Conservation (phyloP, 2,113 vertebrate genomes). For the Ammodytes marinus region DNA sequence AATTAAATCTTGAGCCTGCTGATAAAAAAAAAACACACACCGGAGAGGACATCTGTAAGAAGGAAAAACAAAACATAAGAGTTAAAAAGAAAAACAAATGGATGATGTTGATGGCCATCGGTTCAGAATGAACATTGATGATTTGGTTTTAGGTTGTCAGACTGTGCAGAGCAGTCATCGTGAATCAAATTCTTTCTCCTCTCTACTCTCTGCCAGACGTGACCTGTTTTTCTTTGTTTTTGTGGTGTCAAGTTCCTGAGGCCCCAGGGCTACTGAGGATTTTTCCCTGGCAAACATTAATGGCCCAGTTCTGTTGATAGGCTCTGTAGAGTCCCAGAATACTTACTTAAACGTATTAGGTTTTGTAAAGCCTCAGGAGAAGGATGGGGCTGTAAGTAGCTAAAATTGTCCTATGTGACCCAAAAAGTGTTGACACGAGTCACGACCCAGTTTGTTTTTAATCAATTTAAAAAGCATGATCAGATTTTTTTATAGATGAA, state of each 20-base stretch:
- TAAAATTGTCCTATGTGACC: background rate
- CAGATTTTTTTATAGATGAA: background rate
- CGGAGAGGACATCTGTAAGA: slow-evolving; percentile 15
- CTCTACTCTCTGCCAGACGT: slow-evolving; percentile 43
- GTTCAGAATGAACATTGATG: slow-evolving; percentile 38
- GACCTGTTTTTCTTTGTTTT: slow-evolving; percentile 51
- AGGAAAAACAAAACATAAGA: slow-evolving; percentile 5
- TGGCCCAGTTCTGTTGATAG: slow-evolving; percentile 57
- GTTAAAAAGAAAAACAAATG: background rate
- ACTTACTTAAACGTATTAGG: slow-evolving; percentile 46
- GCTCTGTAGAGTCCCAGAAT: slow-evolving; percentile 30
- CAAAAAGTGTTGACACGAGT: background rate
- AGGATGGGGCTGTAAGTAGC: slow-evolving; percentile 18
- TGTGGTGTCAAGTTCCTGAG: slow-evolving; percentile 70
- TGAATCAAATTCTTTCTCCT: slow-evolving; percentile 30
- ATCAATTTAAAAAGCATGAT: background rate
- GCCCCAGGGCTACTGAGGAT: slow-evolving; percentile 22
- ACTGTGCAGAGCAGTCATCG: slow-evolving; percentile 11
- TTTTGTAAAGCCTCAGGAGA: slow-evolving; percentile 26
- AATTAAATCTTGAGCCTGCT: slow-evolving; percentile 52
- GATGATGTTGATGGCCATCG: slow-evolving; percentile 10
- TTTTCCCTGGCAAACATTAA: slow-evolving; percentile 59
- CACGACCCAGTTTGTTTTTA: background rate
- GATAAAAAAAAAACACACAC: slow-evolving; percentile 20
- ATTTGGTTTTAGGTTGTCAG: slow-evolving; percentile 49